phyloP scores from a whole-genome alignment of 2,888 invertebrate genomes.

The Oeneis ivallda region DNA sequence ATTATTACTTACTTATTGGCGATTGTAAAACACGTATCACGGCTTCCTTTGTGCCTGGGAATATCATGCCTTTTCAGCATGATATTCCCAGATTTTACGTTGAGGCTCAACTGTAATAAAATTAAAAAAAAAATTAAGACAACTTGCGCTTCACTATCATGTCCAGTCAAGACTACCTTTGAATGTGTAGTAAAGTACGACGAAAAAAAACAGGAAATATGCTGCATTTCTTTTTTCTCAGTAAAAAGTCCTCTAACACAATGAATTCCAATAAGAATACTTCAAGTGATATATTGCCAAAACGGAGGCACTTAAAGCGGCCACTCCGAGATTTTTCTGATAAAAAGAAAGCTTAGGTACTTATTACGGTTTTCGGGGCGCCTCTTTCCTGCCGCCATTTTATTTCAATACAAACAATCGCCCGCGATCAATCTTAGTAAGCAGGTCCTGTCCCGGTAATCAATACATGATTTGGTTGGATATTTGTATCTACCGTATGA shows the following conservation, averaged over 20 bases:
- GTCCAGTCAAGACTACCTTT: no score
- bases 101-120: no score
- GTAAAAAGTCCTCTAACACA: slow-evolving; percentile 1
- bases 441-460: slow-evolving; percentile 16
- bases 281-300: slow-evolving; percentile 10
- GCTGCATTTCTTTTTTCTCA: not conserved
- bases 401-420: slow-evolving; percentile 31
- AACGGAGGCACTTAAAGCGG: slow-evolving; percentile 16
- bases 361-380: slow-evolving; percentile 26
- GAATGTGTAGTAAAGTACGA: not conserved
- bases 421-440: slow-evolving; percentile 24
- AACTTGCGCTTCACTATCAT: no score
- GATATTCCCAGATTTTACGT: no score
- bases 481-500: not conserved
- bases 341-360: slow-evolving; percentile 26
- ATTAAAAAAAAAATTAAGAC: no score
- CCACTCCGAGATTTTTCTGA: slow-evolving; percentile 20
- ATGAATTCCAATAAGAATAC: slow-evolving; percentile 8
- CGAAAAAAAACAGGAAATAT: not conserved
- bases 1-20: no score
- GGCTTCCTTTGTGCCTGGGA: no score
- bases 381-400: slow-evolving; percentile 16
- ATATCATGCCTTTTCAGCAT: no score
- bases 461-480: slow-evolving; percentile 26
- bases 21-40: no score